These are phyloP conservation scores for Brachypodius melanocephalos DNA, from an alignment of 2,113 vertebrate species.

Conservation along the genomic window DNA sequence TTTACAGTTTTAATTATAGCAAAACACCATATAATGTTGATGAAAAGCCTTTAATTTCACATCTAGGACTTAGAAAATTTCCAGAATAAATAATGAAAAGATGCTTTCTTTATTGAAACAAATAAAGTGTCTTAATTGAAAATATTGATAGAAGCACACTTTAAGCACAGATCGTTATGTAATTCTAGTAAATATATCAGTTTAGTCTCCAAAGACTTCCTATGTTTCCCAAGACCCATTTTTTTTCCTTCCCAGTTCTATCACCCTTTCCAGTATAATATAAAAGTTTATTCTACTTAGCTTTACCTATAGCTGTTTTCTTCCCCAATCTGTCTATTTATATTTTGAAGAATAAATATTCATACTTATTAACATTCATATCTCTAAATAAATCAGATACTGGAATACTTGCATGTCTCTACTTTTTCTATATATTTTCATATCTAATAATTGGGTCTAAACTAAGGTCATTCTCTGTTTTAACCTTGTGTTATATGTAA, in stretches of 20 bases:
- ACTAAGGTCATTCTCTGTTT: background rate
- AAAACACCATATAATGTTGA: slow-evolving; percentile 4
- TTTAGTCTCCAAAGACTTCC: background rate
- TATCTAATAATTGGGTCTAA: background rate
- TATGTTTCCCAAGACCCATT: background rate
- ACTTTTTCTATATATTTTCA: background rate
- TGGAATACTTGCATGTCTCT: background rate
- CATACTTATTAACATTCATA: background rate
- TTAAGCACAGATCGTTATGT: background rate
- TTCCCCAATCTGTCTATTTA: background rate
- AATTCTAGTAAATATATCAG: background rate
- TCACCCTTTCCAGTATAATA: background rate
- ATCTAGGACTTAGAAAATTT: background rate
- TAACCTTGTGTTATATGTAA: background rate
- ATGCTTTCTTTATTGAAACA: background rate
- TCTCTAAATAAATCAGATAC: background rate
- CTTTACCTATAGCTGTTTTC: background rate
- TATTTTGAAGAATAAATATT: background rate
- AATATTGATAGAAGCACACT: slow-evolving; percentile 16
- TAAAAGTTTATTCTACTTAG: background rate
- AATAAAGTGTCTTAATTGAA: slow-evolving; percentile 46
- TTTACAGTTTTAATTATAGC: slow-evolving; percentile 60
- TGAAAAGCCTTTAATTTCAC: slow-evolving; percentile 50
- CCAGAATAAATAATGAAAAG: slow-evolving; percentile 29
- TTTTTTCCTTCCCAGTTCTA: background rate